Evolutionary conservation across 2,113 vertebrate species (phyloP), one percentile per base, ranked within the genome.

Genomic region (Lanius collurio): DNA sequence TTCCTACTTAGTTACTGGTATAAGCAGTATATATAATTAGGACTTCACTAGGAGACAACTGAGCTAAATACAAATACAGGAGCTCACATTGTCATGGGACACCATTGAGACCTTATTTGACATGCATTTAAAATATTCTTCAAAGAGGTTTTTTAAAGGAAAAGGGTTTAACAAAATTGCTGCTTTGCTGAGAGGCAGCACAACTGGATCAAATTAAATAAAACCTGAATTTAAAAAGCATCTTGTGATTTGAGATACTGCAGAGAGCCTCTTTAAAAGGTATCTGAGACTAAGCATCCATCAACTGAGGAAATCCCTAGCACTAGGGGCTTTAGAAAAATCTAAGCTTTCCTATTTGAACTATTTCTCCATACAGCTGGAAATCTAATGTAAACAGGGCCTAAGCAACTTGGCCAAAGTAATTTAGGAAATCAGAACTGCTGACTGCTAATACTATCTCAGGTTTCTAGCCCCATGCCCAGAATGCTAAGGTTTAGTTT

Each of bases 201-300:
- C 62, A 80, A 95, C 73, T 83, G 92, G 88, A 91, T 93, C 46
- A n/a, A 92, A 73, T 90, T 73, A 88, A 90, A 88, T 86, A 88
- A 83, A 94, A 52, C 23, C 37, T 62, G 75, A 76, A 73, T 93
- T 95, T 95, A 79, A 93, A 93, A 95, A 85, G 81, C 46, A 63
- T 71, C 39, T 55, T 79, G 91, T 93, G 94, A 89, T 87, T 94
- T 88, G 89, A 91, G 46, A 91, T 83, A 53, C 63, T 90, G 71
- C 79, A 93, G 75, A 93, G 39, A 92, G 17, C 20, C 70, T 60
- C 74, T 94, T 92, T 84, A 87, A 84, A 89, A 91, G 70, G 57
- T 94, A 77, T 69, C 77, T 82, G 91, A 85, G 65, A 33, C 55
- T 79, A 63, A 87, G 77, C 69, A 89, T 92, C 76, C 50, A 64